A percentile compares a stretch with the other conserved stretches of the same genome.
Evolutionary conservation across 2,797 vertebrate genomes (phyloP).

Genomic region (Choloepus didactylus): DNA sequence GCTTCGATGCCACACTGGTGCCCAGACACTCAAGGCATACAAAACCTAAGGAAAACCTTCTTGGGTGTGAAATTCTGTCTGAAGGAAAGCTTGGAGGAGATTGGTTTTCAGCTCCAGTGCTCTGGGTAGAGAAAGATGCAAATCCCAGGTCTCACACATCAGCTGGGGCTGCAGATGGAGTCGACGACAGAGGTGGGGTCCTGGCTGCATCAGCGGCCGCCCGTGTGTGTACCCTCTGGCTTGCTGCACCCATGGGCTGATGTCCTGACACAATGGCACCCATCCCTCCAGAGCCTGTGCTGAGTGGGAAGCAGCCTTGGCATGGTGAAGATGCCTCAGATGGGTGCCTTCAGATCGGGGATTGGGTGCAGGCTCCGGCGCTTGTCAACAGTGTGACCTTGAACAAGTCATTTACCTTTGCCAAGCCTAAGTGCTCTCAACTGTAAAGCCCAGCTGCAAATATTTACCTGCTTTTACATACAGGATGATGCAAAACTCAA

Average conservation of each 20-base stretch:
- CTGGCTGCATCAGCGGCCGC: too few relatives aligned
- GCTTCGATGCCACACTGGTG: background rate
- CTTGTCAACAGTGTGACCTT: background rate
- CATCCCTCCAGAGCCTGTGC: rapidly evolving
- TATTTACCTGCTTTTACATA: background rate
- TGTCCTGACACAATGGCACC: background rate
- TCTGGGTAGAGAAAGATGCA: background rate
- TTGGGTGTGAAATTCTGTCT: background rate
- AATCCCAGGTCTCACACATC: background rate
- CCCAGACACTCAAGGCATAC: background rate
- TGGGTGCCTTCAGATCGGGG: background rate
- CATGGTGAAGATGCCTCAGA: background rate
- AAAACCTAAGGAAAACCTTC: background rate
- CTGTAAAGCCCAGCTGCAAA: background rate
- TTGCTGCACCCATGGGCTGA: too few relatives aligned
- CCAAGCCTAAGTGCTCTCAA: background rate
- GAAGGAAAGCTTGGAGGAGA: background rate
- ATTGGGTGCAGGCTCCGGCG: background rate
- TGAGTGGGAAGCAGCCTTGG: background rate
- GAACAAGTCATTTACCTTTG: background rate
- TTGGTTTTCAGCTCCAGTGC: background rate
- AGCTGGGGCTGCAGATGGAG: too few relatives aligned
- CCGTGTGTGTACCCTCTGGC: background rate
- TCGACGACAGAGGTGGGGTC: too few relatives aligned
- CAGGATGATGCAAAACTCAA: background rate